Evolutionary conservation across 2,797 vertebrate species (phyloP), one percentile per base, ranked within the genome.

Genomic region (Melanotaenia nigrans): DNA sequence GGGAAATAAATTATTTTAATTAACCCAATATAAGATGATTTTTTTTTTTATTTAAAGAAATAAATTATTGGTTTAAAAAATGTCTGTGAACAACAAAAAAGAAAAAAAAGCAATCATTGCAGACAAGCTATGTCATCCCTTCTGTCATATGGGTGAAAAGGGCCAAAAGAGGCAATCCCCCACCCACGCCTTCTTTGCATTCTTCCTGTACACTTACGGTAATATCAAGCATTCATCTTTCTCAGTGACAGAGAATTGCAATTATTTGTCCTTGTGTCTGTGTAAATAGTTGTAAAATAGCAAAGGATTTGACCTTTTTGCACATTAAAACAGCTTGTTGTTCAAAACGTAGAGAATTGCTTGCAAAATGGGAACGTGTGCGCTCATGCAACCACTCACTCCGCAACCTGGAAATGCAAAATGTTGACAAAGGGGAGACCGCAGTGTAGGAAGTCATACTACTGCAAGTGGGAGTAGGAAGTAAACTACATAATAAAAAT

Each of bases 201-300:
- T 87, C 90, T 93, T 94, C 93, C 94, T 91, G 82, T 85, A 65
- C 69, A 63, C 75, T 95, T 94, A 94, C 94, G 83, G 93, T 94
- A 93, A 94, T 84, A 91, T 91, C 73, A 14, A 72, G 61, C 86
- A 78, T 13, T 30, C 24, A 16, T 79, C 77, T 69, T 78, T 69
- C 66, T 77, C 64, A 20, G 16, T 66, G 69, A 66, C 0, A 64
- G 25, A 73, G 68, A 78, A 60, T 73, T 64, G 72, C 67, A 71
- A 81, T 60, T 22, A 45, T 61, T 66, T 51, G 18, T 45, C 68
- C 49, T 76, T 71, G 40, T 71, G 47, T 11, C 49, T 40, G 8
- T 10, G 1, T 0, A 53, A 57, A 47, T 1, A 8, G 4, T 45
- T 18, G 3, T 25, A 47, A 47, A 73, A 35, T 32, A 28, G 58